Evolutionary conservation across 2,113 vertebrate genomes (phyloP).

Genomic region (Pomatorhinus ruficollis): DNA sequence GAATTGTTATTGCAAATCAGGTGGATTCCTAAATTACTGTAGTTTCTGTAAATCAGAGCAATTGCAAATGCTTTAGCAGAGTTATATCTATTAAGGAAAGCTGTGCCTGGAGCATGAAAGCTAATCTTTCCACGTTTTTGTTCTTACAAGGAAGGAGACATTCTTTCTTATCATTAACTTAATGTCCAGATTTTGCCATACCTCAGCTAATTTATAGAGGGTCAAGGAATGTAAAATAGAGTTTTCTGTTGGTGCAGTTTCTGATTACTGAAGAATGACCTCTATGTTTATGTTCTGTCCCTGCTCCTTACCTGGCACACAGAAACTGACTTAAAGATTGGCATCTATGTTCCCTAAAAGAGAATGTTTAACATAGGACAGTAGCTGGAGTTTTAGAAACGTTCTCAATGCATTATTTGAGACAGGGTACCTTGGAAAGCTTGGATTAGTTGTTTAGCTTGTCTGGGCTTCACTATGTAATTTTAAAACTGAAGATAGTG

Average conservation of each 20-base stretch:
- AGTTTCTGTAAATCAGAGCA: not conserved
- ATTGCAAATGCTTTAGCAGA: not conserved
- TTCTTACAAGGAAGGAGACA: not conserved
- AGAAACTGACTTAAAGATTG: not conserved
- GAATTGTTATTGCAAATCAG: not conserved
- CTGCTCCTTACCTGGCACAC: not conserved
- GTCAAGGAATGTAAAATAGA: not conserved
- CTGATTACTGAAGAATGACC: not conserved
- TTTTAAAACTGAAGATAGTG: not conserved
- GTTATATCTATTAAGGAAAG: not conserved
- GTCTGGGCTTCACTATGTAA: rapidly evolving
- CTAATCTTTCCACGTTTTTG: not conserved
- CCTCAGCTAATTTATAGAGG: not conserved
- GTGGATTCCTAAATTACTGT: not conserved
- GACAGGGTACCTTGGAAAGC: not conserved
- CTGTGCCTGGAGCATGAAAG: not conserved
- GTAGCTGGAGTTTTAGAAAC: not conserved
- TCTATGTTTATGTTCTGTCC: not conserved
- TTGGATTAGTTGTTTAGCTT: not conserved
- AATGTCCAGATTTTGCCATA: not conserved
- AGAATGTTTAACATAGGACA: not conserved
- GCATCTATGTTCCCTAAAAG: not conserved
- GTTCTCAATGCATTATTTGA: not conserved
- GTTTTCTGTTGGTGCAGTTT: not conserved
- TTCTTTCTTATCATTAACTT: constrained; percentile 11